phyloP scores from a whole-genome alignment of 2,888 invertebrate species.

The Thereva unica region DNA sequence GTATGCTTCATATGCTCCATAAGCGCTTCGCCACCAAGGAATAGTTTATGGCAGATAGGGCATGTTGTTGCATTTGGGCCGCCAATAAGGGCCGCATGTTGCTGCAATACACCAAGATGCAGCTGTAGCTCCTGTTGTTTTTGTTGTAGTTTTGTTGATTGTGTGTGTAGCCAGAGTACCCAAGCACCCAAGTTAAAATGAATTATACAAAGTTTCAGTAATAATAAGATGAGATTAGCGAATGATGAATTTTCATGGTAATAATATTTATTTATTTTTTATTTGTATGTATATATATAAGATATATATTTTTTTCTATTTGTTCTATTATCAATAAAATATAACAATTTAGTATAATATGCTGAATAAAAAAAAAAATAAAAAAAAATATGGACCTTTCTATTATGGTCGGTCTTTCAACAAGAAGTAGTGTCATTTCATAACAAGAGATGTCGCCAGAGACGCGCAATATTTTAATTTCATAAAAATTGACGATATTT shows the following conservation, averaged over 20 bases:
- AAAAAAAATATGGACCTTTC: no score
- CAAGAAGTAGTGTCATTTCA: no score
- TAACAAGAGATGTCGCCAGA: no score
- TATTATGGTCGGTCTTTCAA: no score
- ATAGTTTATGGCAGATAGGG: conserved; percentile 92
- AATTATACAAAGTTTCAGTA: conserved; percentile 30
- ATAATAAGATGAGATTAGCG: conserved; percentile 8
- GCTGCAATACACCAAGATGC: conserved; percentile 93
- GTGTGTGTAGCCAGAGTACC: background rate
- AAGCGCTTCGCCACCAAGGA: conserved; percentile 88
- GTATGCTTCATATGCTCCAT: conserved; percentile 97
- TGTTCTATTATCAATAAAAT: no score
- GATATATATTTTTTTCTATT: no score
- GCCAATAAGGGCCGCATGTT: conserved; percentile 90
- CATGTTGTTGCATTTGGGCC: conserved; percentile 91
- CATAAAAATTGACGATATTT: no score
- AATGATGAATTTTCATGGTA: conserved; percentile 10
- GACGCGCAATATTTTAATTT: no score
- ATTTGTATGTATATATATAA: background rate
- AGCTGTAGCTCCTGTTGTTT: conserved; percentile 78
- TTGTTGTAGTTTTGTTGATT: conserved; percentile 14
- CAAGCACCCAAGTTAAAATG: conserved; percentile 32
- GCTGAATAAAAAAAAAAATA: no score
- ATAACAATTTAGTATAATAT: no score
- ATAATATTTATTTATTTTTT: conserved; percentile 17